These are phyloP conservation scores for Lates japonicus DNA, from an alignment of 2,797 vertebrate genomes.

Conservation along the genomic window DNA sequence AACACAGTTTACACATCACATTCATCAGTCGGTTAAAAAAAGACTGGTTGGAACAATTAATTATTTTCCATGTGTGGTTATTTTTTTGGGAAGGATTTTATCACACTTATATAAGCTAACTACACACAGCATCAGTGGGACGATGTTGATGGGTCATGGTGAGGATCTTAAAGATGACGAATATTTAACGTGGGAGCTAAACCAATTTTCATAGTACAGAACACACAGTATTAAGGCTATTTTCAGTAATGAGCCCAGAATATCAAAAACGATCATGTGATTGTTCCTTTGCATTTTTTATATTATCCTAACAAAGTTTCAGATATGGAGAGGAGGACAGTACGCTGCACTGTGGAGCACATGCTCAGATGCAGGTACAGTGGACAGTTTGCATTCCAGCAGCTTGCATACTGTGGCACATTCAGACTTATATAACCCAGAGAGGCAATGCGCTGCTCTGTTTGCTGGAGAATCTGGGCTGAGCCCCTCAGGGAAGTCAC, in stretches of 20 bases:
- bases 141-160: constrained; percentile 43
- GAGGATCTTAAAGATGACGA: constrained; percentile 62
- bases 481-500: constrained; percentile 73
- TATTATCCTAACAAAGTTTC: not conserved
- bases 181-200: constrained; percentile 57
- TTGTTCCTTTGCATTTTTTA: constrained; percentile 8
- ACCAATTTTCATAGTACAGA: constrained; percentile 41
- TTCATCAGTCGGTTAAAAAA: constrained; percentile 22
- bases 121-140: constrained; percentile 40
- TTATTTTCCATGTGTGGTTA: constrained; percentile 27
- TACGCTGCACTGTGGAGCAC: constrained; percentile 18
- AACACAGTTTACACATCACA: constrained; percentile 50
- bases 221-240: constrained; percentile 30
- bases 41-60: constrained; percentile 23
- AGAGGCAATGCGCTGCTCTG: constrained; percentile 50
- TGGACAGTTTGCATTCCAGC: constrained; percentile 49
- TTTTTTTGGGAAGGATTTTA: constrained; percentile 45
- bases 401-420: constrained; percentile 47
- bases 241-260: constrained; percentile 37
- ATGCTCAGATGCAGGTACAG: constrained; percentile 33
- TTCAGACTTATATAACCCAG: constrained; percentile 73
- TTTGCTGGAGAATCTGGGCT: constrained; percentile 74
- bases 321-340: constrained; percentile 2
- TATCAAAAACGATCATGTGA: constrained; percentile 16
- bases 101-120: constrained; percentile 57